Evolutionary conservation across 2,797 vertebrate genomes (phyloP), one percentile per base, ranked within the genome.

Genomic region (Rallus crepitans): DNA sequence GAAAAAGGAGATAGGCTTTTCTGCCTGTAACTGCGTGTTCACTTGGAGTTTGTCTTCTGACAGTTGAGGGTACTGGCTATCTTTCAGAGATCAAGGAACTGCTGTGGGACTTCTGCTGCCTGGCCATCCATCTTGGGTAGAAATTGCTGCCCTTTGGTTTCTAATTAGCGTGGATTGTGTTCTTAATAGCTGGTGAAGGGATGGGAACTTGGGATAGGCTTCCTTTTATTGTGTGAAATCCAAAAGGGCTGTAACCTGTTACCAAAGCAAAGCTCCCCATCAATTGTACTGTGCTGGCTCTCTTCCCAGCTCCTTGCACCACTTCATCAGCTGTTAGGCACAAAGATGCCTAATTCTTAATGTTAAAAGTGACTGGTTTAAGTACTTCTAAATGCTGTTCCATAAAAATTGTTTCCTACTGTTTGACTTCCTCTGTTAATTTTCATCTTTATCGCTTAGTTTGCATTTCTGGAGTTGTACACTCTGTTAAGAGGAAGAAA

Each of bases 151-250:
- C 82, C 82, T 92, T 92, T 93, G 82, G 30, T 96, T 96, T 94
- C 91, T 88, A 91, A 93, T 95, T 95, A 88, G 93, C 23, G 63
- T 95, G 80, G 70, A 86, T 95, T 96, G 65, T 89, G 90, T 93
- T 90, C 79, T 87, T 93, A 87, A 71, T 94, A 80, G 91, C 66
- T 91, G 68, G 73, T 96, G 53, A 59, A 96, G 82, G 89, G 79
- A 96, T 79, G 85, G 71, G 90, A 92, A 90, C 71, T 89, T 92
- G 95, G 94, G 95, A 90, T 92, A 94, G 93, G 92, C 95, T 94
- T 97, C 96, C 94, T 96, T 96, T 96, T 82, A 96, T 96, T 97
- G 95, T 96, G 88, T 85, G 65, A 88, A 92, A 87, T 96, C 90
- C 92, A 60, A 82, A 94, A 88, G 82, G 90, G 90, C 88, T 94